Conservation (phyloP, 2,888 invertebrate genomes). For the Caenorhabditis sulstoni region DNA sequence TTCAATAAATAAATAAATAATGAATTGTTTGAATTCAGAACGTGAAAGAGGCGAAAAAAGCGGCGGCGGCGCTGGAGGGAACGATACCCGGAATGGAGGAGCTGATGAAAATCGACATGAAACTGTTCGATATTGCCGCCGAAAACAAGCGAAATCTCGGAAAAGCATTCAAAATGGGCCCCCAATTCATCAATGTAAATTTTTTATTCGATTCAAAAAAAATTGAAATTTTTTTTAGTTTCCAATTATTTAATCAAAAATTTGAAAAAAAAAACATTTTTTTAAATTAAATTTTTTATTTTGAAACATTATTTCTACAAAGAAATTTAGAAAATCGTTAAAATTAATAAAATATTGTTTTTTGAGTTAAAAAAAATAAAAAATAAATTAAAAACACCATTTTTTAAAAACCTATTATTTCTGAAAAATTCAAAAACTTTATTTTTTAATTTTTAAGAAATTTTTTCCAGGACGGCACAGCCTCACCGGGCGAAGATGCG, state of each 20-base stretch:
- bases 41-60: slow-evolving; percentile 19
- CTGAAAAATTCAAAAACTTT: neutral
- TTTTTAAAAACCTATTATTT: no score
- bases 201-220: no score
- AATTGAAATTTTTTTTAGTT: neutral
- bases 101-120: slow-evolving; percentile 64
- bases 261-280: no score
- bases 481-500: slow-evolving; percentile 13
- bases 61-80: neutral
- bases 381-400: no score
- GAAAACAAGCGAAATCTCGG: slow-evolving; percentile 72
- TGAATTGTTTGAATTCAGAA: no score
- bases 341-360: no score
- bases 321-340: no score
- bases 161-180: slow-evolving; percentile 61
- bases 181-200: no score
- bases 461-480: slow-evolving; percentile 6
- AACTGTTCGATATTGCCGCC: slow-evolving; percentile 69
- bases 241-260: neutral
- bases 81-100: slow-evolving; percentile 12
- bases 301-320: no score
- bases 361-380: no score
- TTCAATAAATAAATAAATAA: no score
- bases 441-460: neutral
- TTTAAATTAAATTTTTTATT: no score